Conservation (phyloP, 2,797 vertebrate species). For the Siniperca obscura region DNA sequence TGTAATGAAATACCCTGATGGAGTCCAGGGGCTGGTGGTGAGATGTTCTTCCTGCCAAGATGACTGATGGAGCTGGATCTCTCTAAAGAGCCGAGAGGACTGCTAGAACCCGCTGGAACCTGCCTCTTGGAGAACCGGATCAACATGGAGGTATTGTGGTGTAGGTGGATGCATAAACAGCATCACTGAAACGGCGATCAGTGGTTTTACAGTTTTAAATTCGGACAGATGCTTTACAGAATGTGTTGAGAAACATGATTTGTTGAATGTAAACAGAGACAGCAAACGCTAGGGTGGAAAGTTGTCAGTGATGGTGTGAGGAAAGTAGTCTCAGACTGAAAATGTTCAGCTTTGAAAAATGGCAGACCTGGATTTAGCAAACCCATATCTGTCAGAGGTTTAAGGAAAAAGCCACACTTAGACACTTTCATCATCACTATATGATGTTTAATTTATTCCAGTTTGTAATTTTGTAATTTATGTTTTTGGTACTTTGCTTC, state of each 20-base stretch:
- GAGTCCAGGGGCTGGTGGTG: not conserved
- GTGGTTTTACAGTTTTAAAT: conserved; percentile 25
- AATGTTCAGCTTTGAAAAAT: not conserved
- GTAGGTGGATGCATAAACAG: not conserved
- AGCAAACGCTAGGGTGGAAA: not conserved
- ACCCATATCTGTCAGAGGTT: conserved; percentile 11
- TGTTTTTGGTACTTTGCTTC: not conserved
- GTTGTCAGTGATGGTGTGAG: not conserved
- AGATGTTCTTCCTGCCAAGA: conserved; percentile 8
- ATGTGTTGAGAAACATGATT: not conserved
- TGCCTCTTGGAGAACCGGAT: not conserved
- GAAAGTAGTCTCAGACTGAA: not conserved
- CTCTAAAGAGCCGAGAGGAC: not conserved
- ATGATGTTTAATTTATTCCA: not conserved
- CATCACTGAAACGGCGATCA: not conserved
- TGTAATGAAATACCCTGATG: not conserved
- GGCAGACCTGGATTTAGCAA: conserved; percentile 13
- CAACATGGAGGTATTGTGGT: not conserved
- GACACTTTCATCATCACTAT: not conserved
- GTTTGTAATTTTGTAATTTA: not conserved
- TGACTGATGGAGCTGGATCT: conserved; percentile 3
- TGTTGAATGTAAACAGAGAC: conserved; percentile 21
- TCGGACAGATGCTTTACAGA: conserved; percentile 30
- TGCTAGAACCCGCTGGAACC: not conserved
- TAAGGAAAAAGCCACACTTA: not conserved